Percentiles rank a stretch among this genome's conserved stretches.
Evolutionary conservation across 2,888 invertebrate species (phyloP).

Genomic region (Drosophila basisetae): DNA sequence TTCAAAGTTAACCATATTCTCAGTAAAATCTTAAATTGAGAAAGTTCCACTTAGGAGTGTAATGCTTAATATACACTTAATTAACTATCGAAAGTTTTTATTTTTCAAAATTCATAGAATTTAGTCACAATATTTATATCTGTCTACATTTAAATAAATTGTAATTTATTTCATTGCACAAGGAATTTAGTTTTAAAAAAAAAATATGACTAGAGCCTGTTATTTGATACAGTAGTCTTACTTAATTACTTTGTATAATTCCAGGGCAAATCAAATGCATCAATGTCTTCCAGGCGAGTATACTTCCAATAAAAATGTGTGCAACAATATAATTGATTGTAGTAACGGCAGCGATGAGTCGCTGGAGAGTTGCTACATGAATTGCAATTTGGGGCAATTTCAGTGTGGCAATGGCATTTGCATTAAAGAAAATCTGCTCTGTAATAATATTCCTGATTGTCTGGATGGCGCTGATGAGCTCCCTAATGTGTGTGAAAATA

Average conservation of each 20-base stretch:
- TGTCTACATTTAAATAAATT: no score
- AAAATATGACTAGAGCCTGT: neutral
- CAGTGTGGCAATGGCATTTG: slow-evolving; percentile 37
- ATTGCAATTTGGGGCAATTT: neutral
- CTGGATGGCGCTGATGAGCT: slow-evolving; percentile 38
- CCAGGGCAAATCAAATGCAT: neutral
- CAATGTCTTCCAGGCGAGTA: slow-evolving; percentile 11
- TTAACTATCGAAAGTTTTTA: no score
- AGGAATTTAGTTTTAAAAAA: neutral
- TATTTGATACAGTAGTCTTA: neutral
- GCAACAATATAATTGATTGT: slow-evolving; percentile 21
- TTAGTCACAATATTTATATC: no score
- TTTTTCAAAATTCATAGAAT: no score
- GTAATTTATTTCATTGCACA: neutral
- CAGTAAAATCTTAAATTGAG: no score
- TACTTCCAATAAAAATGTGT: accelerated
- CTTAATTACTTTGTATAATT: neutral
- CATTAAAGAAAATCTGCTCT: neutral
- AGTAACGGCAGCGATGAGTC: slow-evolving; percentile 35
- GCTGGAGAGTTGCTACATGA: neutral
- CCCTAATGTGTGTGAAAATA: neutral
- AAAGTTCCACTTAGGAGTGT: no score
- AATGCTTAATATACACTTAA: no score
- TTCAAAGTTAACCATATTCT: no score
- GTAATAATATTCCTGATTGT: slow-evolving; percentile 24